Conservation (phyloP, 2,797 vertebrate species). For the Spheniscus humboldti region DNA sequence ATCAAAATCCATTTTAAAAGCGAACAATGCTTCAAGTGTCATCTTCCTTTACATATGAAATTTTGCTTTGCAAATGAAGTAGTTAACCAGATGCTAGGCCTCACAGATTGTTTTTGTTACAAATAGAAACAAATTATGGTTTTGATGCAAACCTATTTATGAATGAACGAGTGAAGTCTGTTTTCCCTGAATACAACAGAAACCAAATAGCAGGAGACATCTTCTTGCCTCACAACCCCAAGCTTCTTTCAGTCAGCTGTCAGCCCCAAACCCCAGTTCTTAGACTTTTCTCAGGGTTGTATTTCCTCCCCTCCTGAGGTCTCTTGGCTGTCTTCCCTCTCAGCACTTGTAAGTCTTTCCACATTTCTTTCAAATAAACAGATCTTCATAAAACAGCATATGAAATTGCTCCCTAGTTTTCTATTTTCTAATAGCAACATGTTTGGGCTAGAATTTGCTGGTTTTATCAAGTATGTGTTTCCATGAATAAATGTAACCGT, state of each 20-base stretch:
- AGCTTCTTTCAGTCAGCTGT: not conserved
- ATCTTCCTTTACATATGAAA: not conserved
- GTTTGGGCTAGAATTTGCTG: not conserved
- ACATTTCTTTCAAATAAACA: not conserved
- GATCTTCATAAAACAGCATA: not conserved
- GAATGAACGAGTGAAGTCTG: not conserved
- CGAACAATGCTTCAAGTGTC: not conserved
- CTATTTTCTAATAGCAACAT: not conserved
- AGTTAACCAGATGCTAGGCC: not conserved
- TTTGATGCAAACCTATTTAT: not conserved
- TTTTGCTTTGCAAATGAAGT: not conserved
- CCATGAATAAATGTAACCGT: not conserved
- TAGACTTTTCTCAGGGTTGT: not conserved
- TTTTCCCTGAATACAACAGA: not conserved
- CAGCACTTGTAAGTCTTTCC: not conserved
- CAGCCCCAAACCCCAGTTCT: not conserved
- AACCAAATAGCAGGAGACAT: not conserved
- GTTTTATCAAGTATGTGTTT: not conserved
- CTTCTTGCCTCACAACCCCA: not conserved
- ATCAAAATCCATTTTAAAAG: not conserved
- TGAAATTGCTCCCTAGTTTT: not conserved
- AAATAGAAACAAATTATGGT: not conserved
- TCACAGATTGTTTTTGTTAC: not conserved
- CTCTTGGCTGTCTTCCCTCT: not conserved
- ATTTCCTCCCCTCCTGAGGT: not conserved